Evolutionary conservation across 2,113 vertebrate species (phyloP), one percentile per base, ranked within the genome.

Genomic region (Dendropsophus ebraccatus): DNA sequence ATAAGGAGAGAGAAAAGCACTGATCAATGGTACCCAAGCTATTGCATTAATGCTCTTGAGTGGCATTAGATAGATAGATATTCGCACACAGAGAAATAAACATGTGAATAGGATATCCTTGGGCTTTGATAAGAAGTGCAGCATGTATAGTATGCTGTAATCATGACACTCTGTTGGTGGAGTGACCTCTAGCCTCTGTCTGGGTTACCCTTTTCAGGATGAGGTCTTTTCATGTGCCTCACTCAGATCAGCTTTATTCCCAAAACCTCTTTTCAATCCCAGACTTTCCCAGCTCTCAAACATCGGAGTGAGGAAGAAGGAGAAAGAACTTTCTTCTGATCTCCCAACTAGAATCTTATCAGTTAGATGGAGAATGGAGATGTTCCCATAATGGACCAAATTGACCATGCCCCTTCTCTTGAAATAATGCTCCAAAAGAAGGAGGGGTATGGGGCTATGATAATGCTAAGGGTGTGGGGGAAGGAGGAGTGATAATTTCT

Each of bases 81-180:
- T 35, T 47, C 9, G n/a, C 12, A 52, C 17, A 78, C 30, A 58
- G 9, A 79, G 30, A 78, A 1, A 56, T 13, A 21, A 13, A 23
- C 23, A 75, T 75, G n/a, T 76, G 47, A 45, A 74, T 47, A 25
- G 21, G 28, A 37, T 32, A 58, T 56, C 49, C 76, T 32, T 58
- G 3, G 50, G 83, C 92, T 85, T 91, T 89, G 47, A 79, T 91
- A 90, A 87, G 91, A 90, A 91, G 92, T 87, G 91, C 89, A 91
- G 88, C 90, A 82, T 91, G 90, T 86, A 89, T 92, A 91, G 92
- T 94, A 88, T 88, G 89, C 87, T 91, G 90, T 92, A 91, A 72
- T 50, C 65, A 54, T 54, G 65, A 89, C 90, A 89, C 90, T 90
- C 88, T 89, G 89, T 85, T 89, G 90, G 89, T 90, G 87, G 88